These are phyloP conservation scores for Epinotia nisella DNA, from an alignment of 2,888 invertebrate species.

Conservation along the genomic window DNA sequence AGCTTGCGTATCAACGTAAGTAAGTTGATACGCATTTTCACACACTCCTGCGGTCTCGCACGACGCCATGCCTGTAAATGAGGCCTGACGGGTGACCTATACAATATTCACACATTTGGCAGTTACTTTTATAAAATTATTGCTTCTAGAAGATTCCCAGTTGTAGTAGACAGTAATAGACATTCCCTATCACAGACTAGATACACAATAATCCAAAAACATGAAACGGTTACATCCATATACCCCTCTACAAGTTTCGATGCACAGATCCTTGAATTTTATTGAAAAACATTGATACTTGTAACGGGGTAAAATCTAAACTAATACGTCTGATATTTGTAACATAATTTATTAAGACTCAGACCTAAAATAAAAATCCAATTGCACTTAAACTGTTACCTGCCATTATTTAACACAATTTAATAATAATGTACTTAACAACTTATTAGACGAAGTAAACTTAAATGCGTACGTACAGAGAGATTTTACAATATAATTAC, in stretches of 20 bases:
- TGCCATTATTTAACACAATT: slow-evolving; percentile 56
- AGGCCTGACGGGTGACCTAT: background rate
- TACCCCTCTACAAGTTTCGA: slow-evolving; percentile 32
- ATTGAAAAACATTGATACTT: slow-evolving; percentile 23
- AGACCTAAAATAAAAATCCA: slow-evolving; percentile 63
- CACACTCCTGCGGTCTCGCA: background rate
- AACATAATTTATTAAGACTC: slow-evolving; percentile 49
- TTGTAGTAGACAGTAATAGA: slow-evolving; percentile 56
- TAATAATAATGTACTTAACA: slow-evolving; percentile 43
- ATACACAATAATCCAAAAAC: slow-evolving; percentile 56
- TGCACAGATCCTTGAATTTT: slow-evolving; percentile 26
- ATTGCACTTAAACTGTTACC: slow-evolving; percentile 63
- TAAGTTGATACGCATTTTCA: no score
- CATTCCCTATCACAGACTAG: slow-evolving; percentile 76
- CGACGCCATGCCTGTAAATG: background rate
- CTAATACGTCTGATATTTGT: background rate
- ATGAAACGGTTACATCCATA: slow-evolving; percentile 43
- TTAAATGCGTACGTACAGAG: slow-evolving; percentile 65
- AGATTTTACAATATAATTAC: slow-evolving; percentile 59
- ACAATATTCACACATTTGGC: slow-evolving; percentile 23
- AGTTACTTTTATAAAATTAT: slow-evolving; percentile 25
- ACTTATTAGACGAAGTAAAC: slow-evolving; percentile 50
- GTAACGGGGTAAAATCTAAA: background rate
- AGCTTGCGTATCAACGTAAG: no score
- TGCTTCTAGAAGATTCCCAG: slow-evolving; percentile 25